A percentile compares a stretch with the other conserved stretches of the same genome.
phyloP scores from a whole-genome alignment of 2,888 invertebrate genomes.

The Macrosiphum euphorbiae region DNA sequence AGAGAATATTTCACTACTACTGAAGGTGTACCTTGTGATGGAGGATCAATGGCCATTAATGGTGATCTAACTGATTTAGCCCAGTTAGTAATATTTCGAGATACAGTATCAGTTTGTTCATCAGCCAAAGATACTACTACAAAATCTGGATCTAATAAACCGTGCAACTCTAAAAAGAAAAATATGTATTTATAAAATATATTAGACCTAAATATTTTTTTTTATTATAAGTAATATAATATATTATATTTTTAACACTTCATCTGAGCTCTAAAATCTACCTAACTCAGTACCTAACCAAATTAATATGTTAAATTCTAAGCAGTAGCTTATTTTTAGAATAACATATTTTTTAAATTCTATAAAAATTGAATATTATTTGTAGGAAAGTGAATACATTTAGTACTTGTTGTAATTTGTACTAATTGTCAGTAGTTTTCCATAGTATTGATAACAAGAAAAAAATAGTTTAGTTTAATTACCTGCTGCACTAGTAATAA shows the following conservation, averaged over 20 bases:
- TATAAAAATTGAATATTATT: not conserved
- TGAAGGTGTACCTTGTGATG: slow-evolving; percentile 77
- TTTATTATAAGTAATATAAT: not conserved
- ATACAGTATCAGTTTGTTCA: slow-evolving; percentile 71
- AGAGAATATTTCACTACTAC: slow-evolving; percentile 79
- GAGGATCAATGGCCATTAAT: slow-evolving; percentile 83
- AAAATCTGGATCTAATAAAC: slow-evolving; percentile 71
- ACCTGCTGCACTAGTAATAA: slow-evolving; percentile 69
- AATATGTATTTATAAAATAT: not conserved
- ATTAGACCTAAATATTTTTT: not conserved
- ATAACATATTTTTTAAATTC: not conserved
- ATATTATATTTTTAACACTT: not conserved
- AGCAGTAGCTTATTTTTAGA: not conserved
- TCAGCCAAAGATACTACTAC: slow-evolving; percentile 73
- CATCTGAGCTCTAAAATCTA: not conserved
- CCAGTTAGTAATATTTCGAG: slow-evolving; percentile 77
- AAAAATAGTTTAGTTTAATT: slow-evolving; percentile 16
- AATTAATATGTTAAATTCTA: not conserved
- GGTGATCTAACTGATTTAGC: slow-evolving; percentile 80
- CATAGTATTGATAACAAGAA: not conserved
- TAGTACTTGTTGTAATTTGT: not conserved
- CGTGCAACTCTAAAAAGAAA: slow-evolving; percentile 42
- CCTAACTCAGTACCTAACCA: no score
- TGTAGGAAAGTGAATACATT: not conserved
- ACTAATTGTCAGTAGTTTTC: not conserved